phyloP scores from a whole-genome alignment of 2,113 vertebrate species.

The Cnemophilus loriae region DNA sequence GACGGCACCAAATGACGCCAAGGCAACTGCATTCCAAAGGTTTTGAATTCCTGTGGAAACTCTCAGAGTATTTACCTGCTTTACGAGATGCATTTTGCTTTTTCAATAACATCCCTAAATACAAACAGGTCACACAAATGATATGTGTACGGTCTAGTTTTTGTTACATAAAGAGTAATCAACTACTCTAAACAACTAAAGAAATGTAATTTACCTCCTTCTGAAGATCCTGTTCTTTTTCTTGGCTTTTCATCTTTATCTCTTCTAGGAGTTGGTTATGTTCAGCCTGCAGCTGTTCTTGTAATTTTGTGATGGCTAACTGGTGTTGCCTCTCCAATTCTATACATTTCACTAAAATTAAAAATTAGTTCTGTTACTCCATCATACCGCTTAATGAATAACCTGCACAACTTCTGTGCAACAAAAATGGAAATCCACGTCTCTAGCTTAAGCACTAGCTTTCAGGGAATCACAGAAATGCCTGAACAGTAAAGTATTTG shows the following conservation, averaged over 20 bases:
- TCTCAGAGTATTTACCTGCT: not conserved
- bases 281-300: constrained; percentile 62
- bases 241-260: constrained; percentile 14
- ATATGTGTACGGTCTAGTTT: not conserved
- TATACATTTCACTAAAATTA: constrained; percentile 34
- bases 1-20: not conserved
- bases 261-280: constrained; percentile 62
- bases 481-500: not conserved
- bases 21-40: not conserved
- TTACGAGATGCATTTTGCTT: not conserved
- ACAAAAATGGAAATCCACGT: not conserved
- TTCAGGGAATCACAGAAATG: not conserved
- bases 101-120: not conserved
- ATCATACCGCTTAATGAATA: not conserved
- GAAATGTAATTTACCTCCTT: constrained; percentile 69
- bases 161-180: not conserved
- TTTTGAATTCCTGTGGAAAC: not conserved
- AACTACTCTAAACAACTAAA: not conserved
- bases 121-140: not conserved
- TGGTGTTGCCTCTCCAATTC: constrained; percentile 73
- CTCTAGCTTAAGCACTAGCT: not conserved
- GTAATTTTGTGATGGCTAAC: constrained; percentile 49
- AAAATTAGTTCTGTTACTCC: not conserved
- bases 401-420: not conserved
- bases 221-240: constrained; percentile 71